Conservation (phyloP, 2,113 vertebrate genomes). For the Trinectes maculatus region DNA sequence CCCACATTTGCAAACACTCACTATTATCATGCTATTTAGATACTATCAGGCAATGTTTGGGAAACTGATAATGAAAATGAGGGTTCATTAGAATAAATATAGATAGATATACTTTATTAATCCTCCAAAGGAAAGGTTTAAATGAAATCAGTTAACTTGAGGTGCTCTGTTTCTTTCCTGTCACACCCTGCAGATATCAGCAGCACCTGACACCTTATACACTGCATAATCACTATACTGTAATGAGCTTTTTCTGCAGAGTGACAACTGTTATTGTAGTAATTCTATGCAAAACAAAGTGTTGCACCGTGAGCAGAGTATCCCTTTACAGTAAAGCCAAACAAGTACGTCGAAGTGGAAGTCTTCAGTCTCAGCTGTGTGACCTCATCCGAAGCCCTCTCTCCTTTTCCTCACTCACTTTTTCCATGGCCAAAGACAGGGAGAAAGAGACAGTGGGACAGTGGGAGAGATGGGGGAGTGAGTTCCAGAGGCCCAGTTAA, state of each 20-base stretch:
- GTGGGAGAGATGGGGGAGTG: constrained; percentile 58
- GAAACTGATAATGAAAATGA: not conserved
- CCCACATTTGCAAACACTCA: constrained; percentile 2
- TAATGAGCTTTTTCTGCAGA: not conserved
- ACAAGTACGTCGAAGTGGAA: not conserved
- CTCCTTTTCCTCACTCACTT: constrained; percentile 51
- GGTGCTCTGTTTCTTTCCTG: no score
- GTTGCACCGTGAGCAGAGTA: not conserved
- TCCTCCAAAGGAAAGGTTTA: no score
- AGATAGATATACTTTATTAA: no score
- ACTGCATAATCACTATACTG: no score
- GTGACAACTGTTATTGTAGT: not conserved
- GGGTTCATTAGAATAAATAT: no score
- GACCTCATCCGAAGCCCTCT: constrained; percentile 40
- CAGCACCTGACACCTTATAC: no score
- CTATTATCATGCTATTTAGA: not conserved
- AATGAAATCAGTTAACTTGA: no score
- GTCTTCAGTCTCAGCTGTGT: not conserved
- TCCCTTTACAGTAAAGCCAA: not conserved
- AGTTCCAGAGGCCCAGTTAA: constrained; percentile 75
- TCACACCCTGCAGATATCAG: no score
- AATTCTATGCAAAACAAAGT: not conserved
- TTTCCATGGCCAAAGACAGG: constrained; percentile 64
- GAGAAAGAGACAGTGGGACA: constrained; percentile 34
- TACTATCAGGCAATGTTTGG: not conserved